These are phyloP conservation scores for Pocillopora grandis DNA, from an alignment of 92 coral and sea anemone species.

Conservation along the genomic window DNA sequence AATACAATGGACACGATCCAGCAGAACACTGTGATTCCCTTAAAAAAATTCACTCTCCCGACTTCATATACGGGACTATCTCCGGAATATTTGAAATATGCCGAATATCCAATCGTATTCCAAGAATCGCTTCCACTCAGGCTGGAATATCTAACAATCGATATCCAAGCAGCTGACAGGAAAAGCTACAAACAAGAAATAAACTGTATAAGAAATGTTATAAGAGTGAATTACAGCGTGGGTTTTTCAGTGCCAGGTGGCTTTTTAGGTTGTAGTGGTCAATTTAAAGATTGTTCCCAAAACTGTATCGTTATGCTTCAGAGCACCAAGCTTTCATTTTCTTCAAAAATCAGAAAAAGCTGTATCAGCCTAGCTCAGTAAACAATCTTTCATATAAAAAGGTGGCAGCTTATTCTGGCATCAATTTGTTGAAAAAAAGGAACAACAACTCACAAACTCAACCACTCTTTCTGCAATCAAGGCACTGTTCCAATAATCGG, in stretches of 20 bases:
- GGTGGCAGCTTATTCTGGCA: background rate
- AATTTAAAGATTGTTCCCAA: no score
- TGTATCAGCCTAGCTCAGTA: no score
- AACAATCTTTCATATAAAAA: no score
- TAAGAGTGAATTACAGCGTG: background rate
- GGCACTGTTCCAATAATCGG: background rate
- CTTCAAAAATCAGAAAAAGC: no score
- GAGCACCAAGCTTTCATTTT: no score
- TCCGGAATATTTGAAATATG: no score
- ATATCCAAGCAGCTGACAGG: conserved; percentile 9
- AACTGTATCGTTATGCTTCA: no score
- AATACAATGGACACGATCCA: conserved; percentile 53
- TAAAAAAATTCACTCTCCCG: conserved; percentile 48
- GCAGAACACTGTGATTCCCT: conserved; percentile 61
- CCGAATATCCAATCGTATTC: no score
- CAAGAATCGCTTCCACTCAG: no score
- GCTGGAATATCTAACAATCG: background rate
- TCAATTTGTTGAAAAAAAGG: background rate
- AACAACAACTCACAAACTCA: conserved; percentile 6
- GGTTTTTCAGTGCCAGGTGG: background rate
- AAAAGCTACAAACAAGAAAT: background rate
- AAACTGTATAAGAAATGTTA: background rate
- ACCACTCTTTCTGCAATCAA: background rate
- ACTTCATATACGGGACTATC: background rate
- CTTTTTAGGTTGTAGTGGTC: no score